Evolutionary conservation across 2,797 vertebrate species (phyloP).

Genomic region (Leptoclinus maculatus): DNA sequence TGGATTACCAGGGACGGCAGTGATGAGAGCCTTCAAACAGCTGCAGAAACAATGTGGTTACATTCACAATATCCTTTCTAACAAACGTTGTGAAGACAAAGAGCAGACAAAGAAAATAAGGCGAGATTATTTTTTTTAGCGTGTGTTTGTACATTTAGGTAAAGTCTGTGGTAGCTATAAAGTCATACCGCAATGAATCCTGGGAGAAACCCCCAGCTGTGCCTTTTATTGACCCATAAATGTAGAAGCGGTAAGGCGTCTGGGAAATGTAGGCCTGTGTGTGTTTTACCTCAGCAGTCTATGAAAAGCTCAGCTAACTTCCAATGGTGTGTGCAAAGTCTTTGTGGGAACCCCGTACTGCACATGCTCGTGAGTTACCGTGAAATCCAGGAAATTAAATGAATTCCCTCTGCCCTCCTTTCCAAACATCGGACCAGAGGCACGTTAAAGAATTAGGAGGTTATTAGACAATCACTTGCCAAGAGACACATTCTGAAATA

Average conservation of each 20-base stretch:
- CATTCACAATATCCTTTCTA: conserved; percentile 2
- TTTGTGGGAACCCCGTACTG: conserved; percentile 36
- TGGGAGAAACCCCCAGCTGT: conserved; percentile 54
- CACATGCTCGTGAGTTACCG: conserved; percentile 39
- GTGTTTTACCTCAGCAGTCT: conserved; percentile 54
- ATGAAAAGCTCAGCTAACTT: conserved; percentile 46
- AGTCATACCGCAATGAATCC: conserved; percentile 44
- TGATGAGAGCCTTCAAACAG: conserved; percentile 4
- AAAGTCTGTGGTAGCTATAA: conserved; percentile 42
- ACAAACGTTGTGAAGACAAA: conserved; percentile 20
- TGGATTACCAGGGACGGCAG: conserved; percentile 27
- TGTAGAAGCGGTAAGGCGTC: conserved; percentile 50
- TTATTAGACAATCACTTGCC: conserved; percentile 74
- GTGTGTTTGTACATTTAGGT: not conserved
- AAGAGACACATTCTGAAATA: conserved; percentile 60
- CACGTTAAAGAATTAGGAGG: conserved; percentile 45
- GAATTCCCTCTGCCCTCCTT: conserved; percentile 39
- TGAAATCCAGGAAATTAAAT: conserved; percentile 67
- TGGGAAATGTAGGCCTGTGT: conserved; percentile 69
- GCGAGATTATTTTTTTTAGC: conserved; percentile 6
- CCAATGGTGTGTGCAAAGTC: conserved; percentile 41
- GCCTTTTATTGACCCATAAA: conserved; percentile 44
- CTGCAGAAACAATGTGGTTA: not conserved
- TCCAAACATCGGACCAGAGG: conserved; percentile 46
- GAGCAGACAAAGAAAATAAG: not conserved